Conservation (phyloP, 2,113 vertebrate genomes). For the Zingel zingel region DNA sequence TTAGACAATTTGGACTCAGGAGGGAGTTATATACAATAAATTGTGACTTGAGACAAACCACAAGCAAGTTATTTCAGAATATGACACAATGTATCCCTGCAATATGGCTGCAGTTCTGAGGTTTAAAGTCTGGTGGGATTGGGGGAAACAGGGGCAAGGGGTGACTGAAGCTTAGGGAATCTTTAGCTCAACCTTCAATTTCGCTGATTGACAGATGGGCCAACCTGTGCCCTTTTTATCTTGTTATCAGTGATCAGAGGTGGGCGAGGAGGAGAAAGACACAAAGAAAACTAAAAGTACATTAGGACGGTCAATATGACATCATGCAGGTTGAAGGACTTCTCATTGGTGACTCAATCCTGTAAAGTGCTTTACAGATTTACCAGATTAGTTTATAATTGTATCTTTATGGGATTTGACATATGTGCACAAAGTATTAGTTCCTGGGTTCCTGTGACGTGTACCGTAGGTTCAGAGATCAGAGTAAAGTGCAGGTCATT, state of each 20-base stretch:
- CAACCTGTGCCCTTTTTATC: slow-evolving; percentile 63
- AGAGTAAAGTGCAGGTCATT: slow-evolving; percentile 8
- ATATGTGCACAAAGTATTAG: background rate
- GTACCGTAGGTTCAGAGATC: slow-evolving; percentile 3
- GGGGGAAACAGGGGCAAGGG: background rate
- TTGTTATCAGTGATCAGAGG: slow-evolving; percentile 65
- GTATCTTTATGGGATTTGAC: slow-evolving; percentile 63
- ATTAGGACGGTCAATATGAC: slow-evolving; percentile 55
- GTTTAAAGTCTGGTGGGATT: background rate
- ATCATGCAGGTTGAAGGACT: slow-evolving; percentile 63
- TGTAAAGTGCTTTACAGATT: slow-evolving; percentile 63
- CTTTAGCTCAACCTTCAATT: slow-evolving; percentile 57
- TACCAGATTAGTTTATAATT: slow-evolving; percentile 57
- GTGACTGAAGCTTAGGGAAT: slow-evolving; percentile 33
- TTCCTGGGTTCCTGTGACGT: background rate
- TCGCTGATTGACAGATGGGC: slow-evolving; percentile 65
- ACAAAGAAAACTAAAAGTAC: slow-evolving; percentile 58
- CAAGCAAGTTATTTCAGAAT: slow-evolving; percentile 29
- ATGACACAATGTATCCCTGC: slow-evolving; percentile 24
- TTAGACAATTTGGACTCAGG: slow-evolving; percentile 33
- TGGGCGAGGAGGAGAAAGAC: slow-evolving; percentile 33
- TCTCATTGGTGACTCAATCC: slow-evolving; percentile 60
- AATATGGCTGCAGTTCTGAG: slow-evolving; percentile 16
- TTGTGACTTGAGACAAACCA: slow-evolving; percentile 43
- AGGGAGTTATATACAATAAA: slow-evolving; percentile 15